A percentile compares a stretch with the other conserved stretches of the same genome.
Conservation (phyloP, 2,888 invertebrate species). For the Pelosia muscerda region DNA sequence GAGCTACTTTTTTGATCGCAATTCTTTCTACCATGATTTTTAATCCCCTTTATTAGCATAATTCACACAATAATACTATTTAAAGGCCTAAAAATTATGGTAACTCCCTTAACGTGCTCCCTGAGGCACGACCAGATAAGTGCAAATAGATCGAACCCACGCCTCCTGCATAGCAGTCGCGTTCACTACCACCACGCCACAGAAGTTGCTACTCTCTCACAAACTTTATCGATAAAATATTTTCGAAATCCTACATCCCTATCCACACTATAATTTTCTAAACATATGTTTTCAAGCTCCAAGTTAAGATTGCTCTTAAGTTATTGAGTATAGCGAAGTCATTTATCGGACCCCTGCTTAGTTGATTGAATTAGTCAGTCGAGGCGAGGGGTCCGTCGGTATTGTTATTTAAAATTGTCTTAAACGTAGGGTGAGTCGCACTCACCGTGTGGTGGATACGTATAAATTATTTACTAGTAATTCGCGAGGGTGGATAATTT, state of each 20-base stretch:
- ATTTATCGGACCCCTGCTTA: constrained; percentile 20
- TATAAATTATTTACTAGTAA: constrained; percentile 5
- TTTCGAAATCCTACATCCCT: constrained; percentile 28
- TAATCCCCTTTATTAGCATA: too few relatives aligned
- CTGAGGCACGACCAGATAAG: too few relatives aligned
- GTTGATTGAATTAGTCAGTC: constrained; percentile 37
- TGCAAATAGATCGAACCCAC: too few relatives aligned
- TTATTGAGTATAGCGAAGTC: constrained; percentile 44
- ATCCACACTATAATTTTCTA: constrained; percentile 32
- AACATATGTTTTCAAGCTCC: constrained; percentile 60
- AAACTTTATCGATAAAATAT: constrained; percentile 3
- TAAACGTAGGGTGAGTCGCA: constrained; percentile 24
- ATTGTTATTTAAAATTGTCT: constrained; percentile 45
- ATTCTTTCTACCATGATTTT: too few relatives aligned
- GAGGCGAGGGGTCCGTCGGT: constrained; percentile 21
- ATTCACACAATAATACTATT: too few relatives aligned
- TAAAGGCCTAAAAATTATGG: too few relatives aligned
- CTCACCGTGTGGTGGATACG: constrained; percentile 3
- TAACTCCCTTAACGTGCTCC: too few relatives aligned
- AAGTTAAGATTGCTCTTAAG: constrained; percentile 51
- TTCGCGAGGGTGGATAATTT: too few relatives aligned
- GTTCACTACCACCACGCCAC: too few relatives aligned
- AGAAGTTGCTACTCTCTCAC: too few relatives aligned
- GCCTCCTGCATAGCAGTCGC: too few relatives aligned
- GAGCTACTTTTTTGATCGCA: too few relatives aligned